Conservation (phyloP, 1,140 invertebrate species). For the Paraescarpia echinospica region DNA sequence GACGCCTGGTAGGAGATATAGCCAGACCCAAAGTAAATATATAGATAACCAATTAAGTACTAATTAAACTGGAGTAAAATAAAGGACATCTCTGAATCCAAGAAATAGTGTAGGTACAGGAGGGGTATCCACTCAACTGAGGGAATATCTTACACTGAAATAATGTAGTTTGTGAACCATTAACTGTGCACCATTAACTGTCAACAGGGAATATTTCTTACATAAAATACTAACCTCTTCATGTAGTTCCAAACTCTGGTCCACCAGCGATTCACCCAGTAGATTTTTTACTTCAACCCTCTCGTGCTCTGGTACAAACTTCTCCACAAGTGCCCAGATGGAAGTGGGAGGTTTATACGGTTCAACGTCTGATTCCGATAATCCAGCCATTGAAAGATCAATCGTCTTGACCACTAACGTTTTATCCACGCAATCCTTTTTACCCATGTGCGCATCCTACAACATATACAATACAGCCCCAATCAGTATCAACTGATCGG, state of each 20-base stretch:
- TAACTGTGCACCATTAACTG: too few species aligned
- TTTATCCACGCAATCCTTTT: neutral
- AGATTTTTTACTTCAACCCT: constrained; percentile 51
- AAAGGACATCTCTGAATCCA: too few species aligned
- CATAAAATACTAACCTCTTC: constrained; percentile 40
- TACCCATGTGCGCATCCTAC: neutral
- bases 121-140: too few species aligned
- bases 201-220: too few species aligned
- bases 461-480: neutral
- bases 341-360: constrained; percentile 48
- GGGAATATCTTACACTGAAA: too few species aligned
- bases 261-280: constrained; percentile 49
- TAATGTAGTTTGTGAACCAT: too few species aligned
- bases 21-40: too few species aligned
- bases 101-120: too few species aligned
- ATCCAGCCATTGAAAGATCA: neutral
- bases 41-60: too few species aligned
- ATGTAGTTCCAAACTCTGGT: constrained; percentile 51
- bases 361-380: neutral
- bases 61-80: too few species aligned
- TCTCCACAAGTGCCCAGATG: constrained; percentile 49
- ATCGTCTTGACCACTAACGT: neutral
- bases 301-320: constrained; percentile 45
- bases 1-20: too few species aligned
- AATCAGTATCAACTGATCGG: neutral